Conservation (phyloP, 2,113 vertebrate genomes). For the Rissa tridactyla region DNA sequence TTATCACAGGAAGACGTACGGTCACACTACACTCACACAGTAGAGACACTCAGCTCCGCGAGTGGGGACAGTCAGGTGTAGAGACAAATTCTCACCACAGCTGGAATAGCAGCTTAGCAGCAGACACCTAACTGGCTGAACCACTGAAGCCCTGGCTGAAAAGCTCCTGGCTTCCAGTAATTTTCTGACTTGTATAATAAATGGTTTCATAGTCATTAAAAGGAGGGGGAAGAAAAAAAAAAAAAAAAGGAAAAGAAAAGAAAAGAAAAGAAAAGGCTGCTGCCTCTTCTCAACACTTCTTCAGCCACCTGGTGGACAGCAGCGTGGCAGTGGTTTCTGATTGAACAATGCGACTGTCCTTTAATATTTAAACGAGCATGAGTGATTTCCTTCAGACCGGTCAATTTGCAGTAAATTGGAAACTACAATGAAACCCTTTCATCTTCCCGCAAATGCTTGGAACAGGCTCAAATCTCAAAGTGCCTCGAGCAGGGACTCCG, state of each 20-base stretch:
- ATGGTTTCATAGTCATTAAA: neutral
- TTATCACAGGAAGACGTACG: rapidly evolving
- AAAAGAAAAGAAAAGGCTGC: neutral
- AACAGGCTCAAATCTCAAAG: neutral
- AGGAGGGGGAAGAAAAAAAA: neutral
- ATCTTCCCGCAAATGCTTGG: neutral
- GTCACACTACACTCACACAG: neutral
- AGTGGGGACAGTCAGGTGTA: neutral
- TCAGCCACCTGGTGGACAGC: neutral
- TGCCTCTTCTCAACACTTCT: neutral
- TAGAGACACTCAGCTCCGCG: neutral
- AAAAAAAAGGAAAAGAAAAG: neutral
- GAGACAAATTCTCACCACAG: neutral
- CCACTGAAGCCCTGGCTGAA: neutral
- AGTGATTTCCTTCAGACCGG: neutral
- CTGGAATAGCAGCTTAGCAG: neutral
- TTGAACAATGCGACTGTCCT: neutral
- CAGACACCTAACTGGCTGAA: neutral
- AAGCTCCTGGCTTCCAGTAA: neutral
- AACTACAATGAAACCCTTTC: neutral
- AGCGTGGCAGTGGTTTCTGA: neutral
- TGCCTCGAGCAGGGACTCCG: neutral
- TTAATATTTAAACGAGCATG: neutral
- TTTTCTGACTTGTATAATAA: slow-evolving; percentile 3
- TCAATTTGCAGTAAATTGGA: neutral